phyloP scores from a whole-genome alignment of 2,113 vertebrate genomes.

The Corydoras sp. region DNA sequence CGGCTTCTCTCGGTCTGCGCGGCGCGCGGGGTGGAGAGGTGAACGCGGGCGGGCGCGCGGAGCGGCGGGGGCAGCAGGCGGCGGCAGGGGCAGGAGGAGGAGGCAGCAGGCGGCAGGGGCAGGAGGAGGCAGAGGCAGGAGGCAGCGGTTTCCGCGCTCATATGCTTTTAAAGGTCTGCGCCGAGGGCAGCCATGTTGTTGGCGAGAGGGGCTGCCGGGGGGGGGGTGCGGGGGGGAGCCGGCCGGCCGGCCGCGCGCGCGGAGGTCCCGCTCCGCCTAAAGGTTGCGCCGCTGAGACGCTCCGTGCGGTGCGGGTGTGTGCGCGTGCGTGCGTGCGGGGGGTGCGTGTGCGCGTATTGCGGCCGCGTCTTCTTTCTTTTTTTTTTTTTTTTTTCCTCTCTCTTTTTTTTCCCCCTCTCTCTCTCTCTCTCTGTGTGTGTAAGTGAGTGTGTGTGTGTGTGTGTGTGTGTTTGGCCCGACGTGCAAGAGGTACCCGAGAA shows the following conservation, averaged over 20 bases:
- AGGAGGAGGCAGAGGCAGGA: too few species aligned
- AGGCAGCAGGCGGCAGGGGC: constrained; percentile 31
- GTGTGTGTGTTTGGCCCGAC: too few species aligned
- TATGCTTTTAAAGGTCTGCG: constrained; percentile 75
- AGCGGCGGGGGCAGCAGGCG: constrained; percentile 68
- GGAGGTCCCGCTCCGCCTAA: constrained; percentile 70
- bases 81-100: constrained; percentile 69
- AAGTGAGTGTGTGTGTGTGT: too few species aligned
- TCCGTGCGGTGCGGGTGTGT: too few species aligned
- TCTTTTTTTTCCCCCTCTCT: too few species aligned
- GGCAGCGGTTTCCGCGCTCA: constrained; percentile 72
- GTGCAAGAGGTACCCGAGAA: constrained; percentile 65
- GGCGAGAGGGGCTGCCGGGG: constrained; percentile 59
- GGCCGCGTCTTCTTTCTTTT: too few species aligned
- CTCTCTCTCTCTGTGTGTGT: too few species aligned
- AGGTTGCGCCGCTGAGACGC: constrained; percentile 32
- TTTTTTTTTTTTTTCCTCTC: too few species aligned
- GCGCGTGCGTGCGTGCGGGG: constrained; percentile 33
- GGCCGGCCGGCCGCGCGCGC: constrained; percentile 50
- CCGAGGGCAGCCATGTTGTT: constrained; percentile 98
- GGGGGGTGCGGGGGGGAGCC: constrained; percentile 45
- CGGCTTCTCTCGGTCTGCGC: background rate
- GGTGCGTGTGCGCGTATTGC: constrained; percentile 62
- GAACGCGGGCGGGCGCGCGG: constrained; percentile 77
- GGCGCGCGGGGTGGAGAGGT: constrained; percentile 86